Base-by-base conservation (phyloP, 2,113 vertebrate species). In the Ictalurus furcatus region DNA sequence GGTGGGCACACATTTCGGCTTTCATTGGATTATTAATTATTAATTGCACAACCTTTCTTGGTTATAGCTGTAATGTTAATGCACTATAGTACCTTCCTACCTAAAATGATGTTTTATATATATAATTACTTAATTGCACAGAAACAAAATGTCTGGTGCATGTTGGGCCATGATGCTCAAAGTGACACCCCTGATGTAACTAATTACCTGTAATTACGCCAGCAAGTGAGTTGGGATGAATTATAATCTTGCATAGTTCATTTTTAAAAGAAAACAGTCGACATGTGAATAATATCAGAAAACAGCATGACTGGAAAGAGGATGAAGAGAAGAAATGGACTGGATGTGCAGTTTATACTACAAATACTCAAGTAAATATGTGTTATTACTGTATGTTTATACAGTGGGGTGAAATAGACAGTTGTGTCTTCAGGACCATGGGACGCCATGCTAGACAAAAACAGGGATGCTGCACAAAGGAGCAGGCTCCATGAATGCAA, bases 121-220 rank as follows among this genome's bases (percentile, higher is more conserved):
- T 16, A 56, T 71, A 88, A 71, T 82, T 56, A 71, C 34, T 83
- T 88, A 34, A 81, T 52, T 52, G 61, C 23, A 34, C 48, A 52
- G 63, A 69, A 71, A 21, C 19, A 67, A 81, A 54, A 37, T 2
- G 21, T 12, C 59, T 82, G 63, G 52, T 58, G 78, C 23, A 88
- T 71, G 63, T 6, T 58, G 34, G 65, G 63, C 44, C 30, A 58
- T 82, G 48, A 67, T 34, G 78, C 78, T 58, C 48, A 7, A 40
- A 44, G 34, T 88, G 44, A 73, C 11, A 85, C 30, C 67, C 21
- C 40, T n/a, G 67, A 44, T 82, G 30, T 28, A 82, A 82, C 19
- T 40, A 56, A 81, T 65, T 78, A 28, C 63, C 25, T 73, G 48
- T 56, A 83, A 73, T 83, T 56, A 73, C 44, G 16, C 25, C 8